phyloP scores from a whole-genome alignment of 2,113 vertebrate species.

The Machaerirhynchus nigripectus region DNA sequence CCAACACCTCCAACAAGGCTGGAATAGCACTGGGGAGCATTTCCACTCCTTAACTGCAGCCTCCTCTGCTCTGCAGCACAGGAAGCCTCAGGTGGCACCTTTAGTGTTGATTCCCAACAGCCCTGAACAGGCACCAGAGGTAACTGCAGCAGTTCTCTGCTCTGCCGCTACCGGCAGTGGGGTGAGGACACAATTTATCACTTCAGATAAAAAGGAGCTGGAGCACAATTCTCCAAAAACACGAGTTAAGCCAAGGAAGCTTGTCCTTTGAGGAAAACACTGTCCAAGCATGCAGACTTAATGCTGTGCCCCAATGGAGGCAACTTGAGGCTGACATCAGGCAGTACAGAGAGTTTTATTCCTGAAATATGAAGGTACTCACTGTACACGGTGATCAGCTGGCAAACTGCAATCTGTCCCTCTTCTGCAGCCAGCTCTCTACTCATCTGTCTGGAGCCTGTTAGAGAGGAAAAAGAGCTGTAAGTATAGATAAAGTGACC shows the following conservation, averaged over 20 bases:
- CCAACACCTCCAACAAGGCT: background rate
- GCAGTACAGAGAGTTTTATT: background rate
- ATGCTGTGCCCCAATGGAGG: background rate
- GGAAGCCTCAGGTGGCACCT: background rate
- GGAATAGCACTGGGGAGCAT: background rate
- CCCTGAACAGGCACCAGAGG: background rate
- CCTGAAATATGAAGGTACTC: background rate
- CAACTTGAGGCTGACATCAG: background rate
- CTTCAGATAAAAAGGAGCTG: background rate
- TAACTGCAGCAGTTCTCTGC: background rate
- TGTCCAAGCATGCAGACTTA: background rate
- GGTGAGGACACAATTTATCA: background rate
- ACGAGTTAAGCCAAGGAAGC: background rate
- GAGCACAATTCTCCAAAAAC: background rate
- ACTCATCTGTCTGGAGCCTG: slow-evolving; percentile 14
- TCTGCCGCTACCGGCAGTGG: background rate
- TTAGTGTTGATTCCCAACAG: background rate
- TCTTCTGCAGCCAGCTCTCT: background rate
- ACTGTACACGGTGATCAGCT: background rate
- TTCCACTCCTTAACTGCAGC: background rate
- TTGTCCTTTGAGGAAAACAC: background rate
- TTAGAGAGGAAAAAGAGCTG: background rate
- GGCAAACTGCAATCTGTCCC: background rate
- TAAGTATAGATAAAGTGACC: background rate
- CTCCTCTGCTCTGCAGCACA: background rate